Base-by-base conservation (phyloP, 2,888 invertebrate genomes). In the Adineta ricciae region DNA sequence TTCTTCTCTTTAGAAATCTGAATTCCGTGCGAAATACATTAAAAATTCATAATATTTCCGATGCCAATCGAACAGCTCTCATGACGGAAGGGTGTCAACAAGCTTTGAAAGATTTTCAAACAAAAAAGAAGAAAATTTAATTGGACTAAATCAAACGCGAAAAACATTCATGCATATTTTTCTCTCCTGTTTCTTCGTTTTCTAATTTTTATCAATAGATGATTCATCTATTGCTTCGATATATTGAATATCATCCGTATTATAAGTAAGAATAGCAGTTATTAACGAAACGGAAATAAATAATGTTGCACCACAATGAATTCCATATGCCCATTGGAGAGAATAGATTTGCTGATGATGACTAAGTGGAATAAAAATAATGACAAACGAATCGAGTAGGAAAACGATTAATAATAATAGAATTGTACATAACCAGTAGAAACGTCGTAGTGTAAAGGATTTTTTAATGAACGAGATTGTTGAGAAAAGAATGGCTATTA, bases 201-300 rank as follows among this genome's bases (percentile, higher is more conserved):
- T 9, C 14, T 41, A 46, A 46, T 46, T 24, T 73, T 78, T 41
- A 41, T 78, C 78, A 41, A 41, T 78, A 24, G 78, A 78, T 41
- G 78, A 41, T n/a, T 78, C 78, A 24, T 78, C 78, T 38, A 78
- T 41, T 78, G 78, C 41, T 41, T 78, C 78, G 24, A 78, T n/a
- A n/a, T 78, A 78, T 78, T 78, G 78, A 41, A 78, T 78, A n/a
- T 78, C 78, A n/a, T 78, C 78, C 2, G 78, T 41, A 78, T 78
- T 78, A 41, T 78, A 41, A 24, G 78, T 38, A 4, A 78, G 78
- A 41, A 78, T 41, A 41, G 78, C 78, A 14, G 41, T 41, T 41
- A 78, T 78, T n/a, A 41, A 78, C 4, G 78, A 38, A 2, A 41
- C 41, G 41, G n/a, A 78, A 41, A 78, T 78, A 78, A 78, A 78